Conservation (phyloP, 2,888 invertebrate species). For the Nomada ferruginata region DNA sequence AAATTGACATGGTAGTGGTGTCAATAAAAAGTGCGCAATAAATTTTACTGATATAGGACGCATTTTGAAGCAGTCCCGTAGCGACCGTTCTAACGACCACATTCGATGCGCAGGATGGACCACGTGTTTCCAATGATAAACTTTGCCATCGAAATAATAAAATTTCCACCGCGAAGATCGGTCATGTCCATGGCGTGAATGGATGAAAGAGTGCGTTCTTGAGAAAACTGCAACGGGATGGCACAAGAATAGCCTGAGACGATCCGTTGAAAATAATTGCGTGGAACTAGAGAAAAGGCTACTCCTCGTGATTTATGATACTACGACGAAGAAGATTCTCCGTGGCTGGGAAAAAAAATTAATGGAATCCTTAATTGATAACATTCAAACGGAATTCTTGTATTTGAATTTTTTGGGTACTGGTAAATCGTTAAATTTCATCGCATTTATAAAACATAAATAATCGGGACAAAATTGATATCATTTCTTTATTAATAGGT, state of each 20-base stretch:
- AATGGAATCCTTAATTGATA: constrained; percentile 1
- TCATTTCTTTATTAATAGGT: neutral
- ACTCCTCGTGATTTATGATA: constrained; percentile 5
- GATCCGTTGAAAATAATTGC: constrained; percentile 3
- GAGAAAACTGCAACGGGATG: neutral
- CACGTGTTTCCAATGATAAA: constrained; percentile 43
- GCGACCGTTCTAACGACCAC: constrained; percentile 12
- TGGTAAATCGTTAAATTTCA: neutral
- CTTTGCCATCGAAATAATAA: constrained; percentile 60
- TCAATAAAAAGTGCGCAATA: constrained; percentile 58
- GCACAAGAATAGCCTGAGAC: neutral
- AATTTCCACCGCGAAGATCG: constrained; percentile 28
- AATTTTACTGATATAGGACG: constrained; percentile 37
- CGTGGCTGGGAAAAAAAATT: neutral
- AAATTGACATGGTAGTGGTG: constrained; percentile 26
- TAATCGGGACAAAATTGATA: neutral
- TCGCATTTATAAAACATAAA: neutral
- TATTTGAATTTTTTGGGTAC: neutral
- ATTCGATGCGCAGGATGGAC: neutral
- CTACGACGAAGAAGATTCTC: neutral
- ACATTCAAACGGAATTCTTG: neutral
- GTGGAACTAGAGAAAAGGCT: neutral
- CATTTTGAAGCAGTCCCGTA: constrained; percentile 3
- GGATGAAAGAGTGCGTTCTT: constrained; percentile 11
- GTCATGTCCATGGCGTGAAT: constrained; percentile 23